Evolutionary conservation across 2,888 invertebrate genomes (phyloP).

Genomic region (Brenthis hecate): DNA sequence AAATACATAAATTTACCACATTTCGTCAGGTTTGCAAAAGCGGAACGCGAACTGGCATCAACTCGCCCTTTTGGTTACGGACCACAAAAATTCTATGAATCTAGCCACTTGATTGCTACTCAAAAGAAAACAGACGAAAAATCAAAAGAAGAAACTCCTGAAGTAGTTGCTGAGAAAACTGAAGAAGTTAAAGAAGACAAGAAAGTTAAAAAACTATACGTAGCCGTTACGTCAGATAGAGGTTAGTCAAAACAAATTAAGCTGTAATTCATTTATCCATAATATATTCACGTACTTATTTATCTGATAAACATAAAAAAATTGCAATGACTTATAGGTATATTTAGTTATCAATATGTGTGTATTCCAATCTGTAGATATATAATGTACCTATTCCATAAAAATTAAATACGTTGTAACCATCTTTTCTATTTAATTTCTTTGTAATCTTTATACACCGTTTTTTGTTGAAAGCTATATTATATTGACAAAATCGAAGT

Average conservation of each 20-base stretch:
- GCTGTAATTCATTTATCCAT: no score
- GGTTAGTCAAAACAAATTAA: constrained; percentile 48
- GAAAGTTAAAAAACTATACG: constrained; percentile 71
- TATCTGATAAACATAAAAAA: no score
- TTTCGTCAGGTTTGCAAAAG: constrained; percentile 84
- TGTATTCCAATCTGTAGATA: no score
- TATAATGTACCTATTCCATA: no score
- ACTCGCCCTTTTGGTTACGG: constrained; percentile 88
- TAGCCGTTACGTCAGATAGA: constrained; percentile 89
- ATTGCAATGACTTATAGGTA: no score
- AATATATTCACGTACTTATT: no score
- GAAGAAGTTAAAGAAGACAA: constrained; percentile 50
- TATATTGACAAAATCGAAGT: no score
- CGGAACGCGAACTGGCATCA: constrained; percentile 87
- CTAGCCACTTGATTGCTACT: constrained; percentile 55
- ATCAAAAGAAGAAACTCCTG: constrained; percentile 56
- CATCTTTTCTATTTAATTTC: no score
- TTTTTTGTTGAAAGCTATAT: no score
- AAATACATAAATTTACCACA: neutral
- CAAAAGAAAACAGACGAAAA: constrained; percentile 47
- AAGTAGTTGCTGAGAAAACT: constrained; percentile 66
- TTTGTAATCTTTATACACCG: no score
- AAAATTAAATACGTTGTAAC: no score
- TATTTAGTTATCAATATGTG: no score
- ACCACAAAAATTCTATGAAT: constrained; percentile 85